phyloP scores from a whole-genome alignment of 1,140 invertebrate species.

The Orchestia grillus region DNA sequence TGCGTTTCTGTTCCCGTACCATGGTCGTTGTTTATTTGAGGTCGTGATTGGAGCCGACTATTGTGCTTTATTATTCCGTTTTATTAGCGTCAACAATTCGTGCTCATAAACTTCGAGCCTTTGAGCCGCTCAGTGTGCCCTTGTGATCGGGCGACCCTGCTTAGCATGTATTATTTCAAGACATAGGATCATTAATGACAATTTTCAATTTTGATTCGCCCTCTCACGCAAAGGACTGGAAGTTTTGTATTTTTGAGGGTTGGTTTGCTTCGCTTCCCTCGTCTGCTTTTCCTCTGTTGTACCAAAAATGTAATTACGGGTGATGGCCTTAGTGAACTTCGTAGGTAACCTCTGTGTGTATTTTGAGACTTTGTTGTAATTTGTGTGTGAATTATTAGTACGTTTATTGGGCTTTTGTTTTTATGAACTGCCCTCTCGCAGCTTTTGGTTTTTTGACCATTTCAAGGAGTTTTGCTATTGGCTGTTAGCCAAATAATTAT shows the following conservation, averaged over 20 bases:
- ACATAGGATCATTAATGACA: neutral
- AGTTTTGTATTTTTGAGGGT: neutral
- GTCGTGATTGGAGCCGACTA: neutral
- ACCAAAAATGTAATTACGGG: conserved; percentile 52
- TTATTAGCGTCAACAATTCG: neutral
- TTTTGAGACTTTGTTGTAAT: neutral
- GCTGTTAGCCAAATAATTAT: neutral
- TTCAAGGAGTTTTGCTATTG: neutral
- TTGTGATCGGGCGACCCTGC: neutral
- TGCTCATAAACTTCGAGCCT: too few relatives aligned
- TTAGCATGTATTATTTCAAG: neutral
- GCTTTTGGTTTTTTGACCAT: conserved; percentile 23
- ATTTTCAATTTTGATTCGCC: neutral
- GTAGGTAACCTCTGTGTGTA: neutral
- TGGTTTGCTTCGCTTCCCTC: neutral
- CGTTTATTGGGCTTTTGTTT: conserved; percentile 33
- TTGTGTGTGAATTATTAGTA: conserved; percentile 18
- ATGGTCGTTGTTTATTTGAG: neutral
- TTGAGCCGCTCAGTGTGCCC: too few relatives aligned
- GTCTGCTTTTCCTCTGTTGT: neutral
- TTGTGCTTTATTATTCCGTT: neutral
- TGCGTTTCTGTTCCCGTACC: too few relatives aligned
- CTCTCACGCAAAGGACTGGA: neutral
- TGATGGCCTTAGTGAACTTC: conserved; percentile 42
- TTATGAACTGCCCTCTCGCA: neutral